Conservation (phyloP, 1,140 invertebrate genomes). For the Brachionus koreanus region DNA sequence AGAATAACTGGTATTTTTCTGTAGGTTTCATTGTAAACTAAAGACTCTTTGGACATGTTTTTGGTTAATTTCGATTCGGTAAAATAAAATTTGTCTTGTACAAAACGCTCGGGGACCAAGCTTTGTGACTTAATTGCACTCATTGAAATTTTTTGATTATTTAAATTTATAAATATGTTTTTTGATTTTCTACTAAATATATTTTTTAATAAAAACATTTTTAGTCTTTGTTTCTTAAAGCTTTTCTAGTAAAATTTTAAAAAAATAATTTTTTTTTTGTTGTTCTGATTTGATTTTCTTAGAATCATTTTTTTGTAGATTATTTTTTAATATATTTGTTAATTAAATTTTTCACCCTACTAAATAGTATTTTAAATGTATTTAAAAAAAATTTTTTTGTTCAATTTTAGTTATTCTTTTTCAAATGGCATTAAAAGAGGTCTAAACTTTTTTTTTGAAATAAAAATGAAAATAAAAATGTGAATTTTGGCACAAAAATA, state of each 20-base stretch:
- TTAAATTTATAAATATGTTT: neutral
- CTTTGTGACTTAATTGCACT: neutral
- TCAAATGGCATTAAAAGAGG: too few relatives aligned
- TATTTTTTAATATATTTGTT: too few relatives aligned
- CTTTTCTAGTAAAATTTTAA: neutral
- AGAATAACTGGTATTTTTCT: slow-evolving; percentile 22
- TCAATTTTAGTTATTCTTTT: too few relatives aligned
- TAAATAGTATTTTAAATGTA: too few relatives aligned
- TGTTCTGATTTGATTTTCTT: too few relatives aligned
- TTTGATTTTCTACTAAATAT: neutral
- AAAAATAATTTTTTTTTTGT: neutral
- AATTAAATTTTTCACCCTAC: too few relatives aligned
- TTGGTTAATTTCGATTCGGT: neutral
- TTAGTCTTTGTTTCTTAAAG: neutral
- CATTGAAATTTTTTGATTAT: neutral
- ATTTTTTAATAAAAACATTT: neutral
- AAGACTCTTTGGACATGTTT: neutral
- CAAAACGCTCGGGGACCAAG: neutral
- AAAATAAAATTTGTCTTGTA: slow-evolving; percentile 15
- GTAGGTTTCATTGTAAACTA: neutral
- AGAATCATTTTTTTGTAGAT: too few relatives aligned
- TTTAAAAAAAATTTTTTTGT: too few relatives aligned
- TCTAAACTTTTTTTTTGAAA: too few relatives aligned
- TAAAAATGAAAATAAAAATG: too few relatives aligned
- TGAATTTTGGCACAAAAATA: too few relatives aligned